phyloP scores from a whole-genome alignment of 1,140 invertebrate genomes.

The Magallana gigas region DNA sequence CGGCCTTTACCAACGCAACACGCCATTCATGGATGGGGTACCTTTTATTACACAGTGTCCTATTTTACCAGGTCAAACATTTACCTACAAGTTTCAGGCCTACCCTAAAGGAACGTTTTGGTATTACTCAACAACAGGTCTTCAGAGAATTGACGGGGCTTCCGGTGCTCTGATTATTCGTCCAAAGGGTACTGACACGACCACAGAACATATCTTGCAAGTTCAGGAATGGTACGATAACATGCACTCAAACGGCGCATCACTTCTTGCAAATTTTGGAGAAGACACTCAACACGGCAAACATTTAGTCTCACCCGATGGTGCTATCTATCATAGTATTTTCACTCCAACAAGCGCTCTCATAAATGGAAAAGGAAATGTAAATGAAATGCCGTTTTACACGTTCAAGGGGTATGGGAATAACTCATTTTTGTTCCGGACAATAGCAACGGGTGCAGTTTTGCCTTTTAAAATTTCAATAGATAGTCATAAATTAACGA shows the following conservation, averaged over 20 bases:
- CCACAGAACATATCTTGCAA: slow-evolving; percentile 15
- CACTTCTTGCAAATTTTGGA: slow-evolving; percentile 43
- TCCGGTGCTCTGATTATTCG: slow-evolving; percentile 67
- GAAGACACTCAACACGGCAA: slow-evolving; percentile 5
- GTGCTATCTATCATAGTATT: slow-evolving; percentile 44
- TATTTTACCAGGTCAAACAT: slow-evolving; percentile 89
- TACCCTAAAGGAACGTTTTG: slow-evolving; percentile 69
- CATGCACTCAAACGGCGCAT: slow-evolving; percentile 21
- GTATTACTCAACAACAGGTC: slow-evolving; percentile 73
- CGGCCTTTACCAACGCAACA: slow-evolving; percentile 88
- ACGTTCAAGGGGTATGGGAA: slow-evolving; percentile 59
- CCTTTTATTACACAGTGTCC: slow-evolving; percentile 94
- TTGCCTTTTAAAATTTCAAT: slow-evolving; percentile 83
- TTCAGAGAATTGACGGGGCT: slow-evolving; percentile 66
- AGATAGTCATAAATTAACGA: slow-evolving; percentile 79
- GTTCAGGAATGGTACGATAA: slow-evolving; percentile 34
- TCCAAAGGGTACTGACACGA: neutral
- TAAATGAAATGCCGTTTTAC: slow-evolving; percentile 63
- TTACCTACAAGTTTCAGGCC: slow-evolving; percentile 87
- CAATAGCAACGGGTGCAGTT: slow-evolving; percentile 57
- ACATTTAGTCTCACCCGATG: slow-evolving; percentile 51
- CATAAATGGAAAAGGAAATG: slow-evolving; percentile 71
- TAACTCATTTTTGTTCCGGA: slow-evolving; percentile 57
- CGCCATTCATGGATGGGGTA: slow-evolving; percentile 94
- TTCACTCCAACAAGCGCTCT: slow-evolving; percentile 63